Evolutionary conservation across 1,140 invertebrate genomes (phyloP).

Genomic region (Drosophila chauvacae): DNA sequence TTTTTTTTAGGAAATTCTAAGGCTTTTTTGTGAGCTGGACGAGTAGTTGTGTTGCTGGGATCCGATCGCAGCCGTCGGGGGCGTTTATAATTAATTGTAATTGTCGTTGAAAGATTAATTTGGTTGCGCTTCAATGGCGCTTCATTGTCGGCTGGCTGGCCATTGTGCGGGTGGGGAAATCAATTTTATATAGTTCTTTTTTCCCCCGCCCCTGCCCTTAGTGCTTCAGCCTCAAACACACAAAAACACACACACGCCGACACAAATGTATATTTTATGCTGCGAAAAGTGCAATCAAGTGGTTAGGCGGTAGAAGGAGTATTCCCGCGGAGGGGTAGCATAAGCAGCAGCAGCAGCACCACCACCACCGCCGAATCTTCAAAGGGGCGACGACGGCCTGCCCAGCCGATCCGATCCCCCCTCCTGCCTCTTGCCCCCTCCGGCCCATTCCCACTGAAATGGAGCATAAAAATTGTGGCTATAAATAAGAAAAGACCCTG

Average conservation of each 20-base stretch:
- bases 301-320: slow-evolving; percentile 45
- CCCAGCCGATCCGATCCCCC: slow-evolving; percentile 32
- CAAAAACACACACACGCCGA: slow-evolving; percentile 1
- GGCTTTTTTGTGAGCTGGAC: slow-evolving; percentile 60
- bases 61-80: slow-evolving; percentile 55
- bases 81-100: slow-evolving; percentile 83
- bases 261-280: slow-evolving; percentile 82
- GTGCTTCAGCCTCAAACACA: slow-evolving; percentile 23
- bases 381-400: slow-evolving; percentile 66
- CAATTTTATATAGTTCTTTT: slow-evolving; percentile 78
- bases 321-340: slow-evolving; percentile 27
- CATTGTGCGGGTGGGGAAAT: slow-evolving; percentile 75
- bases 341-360: slow-evolving; percentile 19
- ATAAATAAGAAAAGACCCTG: slow-evolving; percentile 76
- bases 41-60: slow-evolving; percentile 45
- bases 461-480: slow-evolving; percentile 82
- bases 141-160: slow-evolving; percentile 69
- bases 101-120: slow-evolving; percentile 83
- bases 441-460: slow-evolving; percentile 71
- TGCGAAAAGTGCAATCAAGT: slow-evolving; percentile 82
- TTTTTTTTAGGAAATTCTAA: slow-evolving; percentile 42
- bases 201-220: background rate
- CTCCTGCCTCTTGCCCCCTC: slow-evolving; percentile 21
- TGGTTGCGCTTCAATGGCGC: slow-evolving; percentile 83
- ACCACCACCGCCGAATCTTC: slow-evolving; percentile 62